These are phyloP conservation scores for Euphonia xanthogaster DNA, from an alignment of 2,797 vertebrate species.

Conservation along the genomic window DNA sequence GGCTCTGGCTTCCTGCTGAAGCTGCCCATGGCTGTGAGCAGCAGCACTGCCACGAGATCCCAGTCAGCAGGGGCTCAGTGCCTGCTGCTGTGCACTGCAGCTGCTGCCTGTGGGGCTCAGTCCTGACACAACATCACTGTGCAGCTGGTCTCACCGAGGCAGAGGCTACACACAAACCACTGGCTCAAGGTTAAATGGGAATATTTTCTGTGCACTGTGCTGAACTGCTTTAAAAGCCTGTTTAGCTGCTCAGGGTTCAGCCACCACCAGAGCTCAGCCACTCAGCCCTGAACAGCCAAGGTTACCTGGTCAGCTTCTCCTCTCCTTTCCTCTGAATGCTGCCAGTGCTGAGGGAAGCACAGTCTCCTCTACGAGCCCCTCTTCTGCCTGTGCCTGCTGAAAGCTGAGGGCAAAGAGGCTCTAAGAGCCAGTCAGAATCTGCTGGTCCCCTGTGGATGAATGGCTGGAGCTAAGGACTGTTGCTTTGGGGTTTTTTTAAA, in stretches of 20 bases:
- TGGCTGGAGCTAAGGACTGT: not conserved
- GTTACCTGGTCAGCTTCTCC: slow-evolving; percentile 1
- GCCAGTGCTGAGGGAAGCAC: not conserved
- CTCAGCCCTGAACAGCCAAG: not conserved
- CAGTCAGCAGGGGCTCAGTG: not conserved
- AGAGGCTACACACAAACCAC: not conserved
- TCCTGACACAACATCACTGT: not conserved
- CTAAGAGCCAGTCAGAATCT: not conserved
- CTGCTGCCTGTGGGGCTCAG: not conserved
- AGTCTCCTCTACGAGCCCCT: not conserved
- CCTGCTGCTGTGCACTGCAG: not conserved
- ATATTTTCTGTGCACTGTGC: not conserved
- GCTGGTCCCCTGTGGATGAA: not conserved
- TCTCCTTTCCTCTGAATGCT: not conserved
- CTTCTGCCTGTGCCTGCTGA: not conserved
- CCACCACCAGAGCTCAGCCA: not conserved
- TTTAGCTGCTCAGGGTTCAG: not conserved
- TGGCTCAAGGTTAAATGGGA: not conserved
- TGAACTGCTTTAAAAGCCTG: not conserved
- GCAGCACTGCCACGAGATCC: not conserved
- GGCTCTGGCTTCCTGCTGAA: not conserved
- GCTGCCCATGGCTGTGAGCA: not conserved
- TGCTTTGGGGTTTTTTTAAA: too few species aligned
- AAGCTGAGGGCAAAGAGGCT: slow-evolving; percentile 2
- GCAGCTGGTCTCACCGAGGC: not conserved